Conservation (phyloP, 2,888 invertebrate genomes). For the Mesorhabditis belari region DNA sequence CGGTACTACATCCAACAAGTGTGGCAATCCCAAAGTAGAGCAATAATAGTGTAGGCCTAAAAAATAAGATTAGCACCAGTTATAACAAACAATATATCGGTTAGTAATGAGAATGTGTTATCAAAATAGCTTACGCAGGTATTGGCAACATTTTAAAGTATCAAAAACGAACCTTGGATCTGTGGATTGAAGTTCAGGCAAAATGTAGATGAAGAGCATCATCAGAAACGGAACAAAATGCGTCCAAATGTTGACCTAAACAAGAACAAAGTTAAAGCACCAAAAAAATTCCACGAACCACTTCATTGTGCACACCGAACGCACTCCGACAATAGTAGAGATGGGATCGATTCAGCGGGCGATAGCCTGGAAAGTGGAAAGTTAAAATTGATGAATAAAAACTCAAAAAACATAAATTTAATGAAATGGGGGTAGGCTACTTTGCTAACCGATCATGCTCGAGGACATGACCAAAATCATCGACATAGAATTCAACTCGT, state of each 20-base stretch:
- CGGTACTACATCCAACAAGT: conserved; percentile 32
- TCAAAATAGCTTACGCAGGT: neutral
- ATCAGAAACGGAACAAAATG: neutral
- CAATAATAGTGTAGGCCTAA: conserved; percentile 23
- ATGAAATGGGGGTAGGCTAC: too few relatives aligned
- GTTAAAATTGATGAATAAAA: too few relatives aligned
- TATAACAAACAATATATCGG: neutral
- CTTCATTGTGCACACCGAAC: neutral
- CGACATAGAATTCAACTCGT: too few relatives aligned
- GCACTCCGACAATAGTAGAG: neutral
- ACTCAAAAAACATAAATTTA: too few relatives aligned
- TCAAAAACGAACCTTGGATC: neutral
- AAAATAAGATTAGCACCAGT: neutral
- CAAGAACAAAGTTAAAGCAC: neutral
- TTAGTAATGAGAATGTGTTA: neutral
- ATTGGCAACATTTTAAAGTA: neutral
- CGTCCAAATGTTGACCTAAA: neutral
- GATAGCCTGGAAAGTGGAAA: too few relatives aligned
- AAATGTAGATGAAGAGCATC: neutral
- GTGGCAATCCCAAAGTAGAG: conserved; percentile 30
- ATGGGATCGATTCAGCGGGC: neutral
- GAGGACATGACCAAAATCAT: too few relatives aligned
- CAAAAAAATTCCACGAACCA: neutral
- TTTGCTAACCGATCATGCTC: too few relatives aligned
- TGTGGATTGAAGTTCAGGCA: neutral